These are phyloP conservation scores for Pelusios castaneus DNA, from an alignment of 2,113 vertebrate species.

Conservation along the genomic window DNA sequence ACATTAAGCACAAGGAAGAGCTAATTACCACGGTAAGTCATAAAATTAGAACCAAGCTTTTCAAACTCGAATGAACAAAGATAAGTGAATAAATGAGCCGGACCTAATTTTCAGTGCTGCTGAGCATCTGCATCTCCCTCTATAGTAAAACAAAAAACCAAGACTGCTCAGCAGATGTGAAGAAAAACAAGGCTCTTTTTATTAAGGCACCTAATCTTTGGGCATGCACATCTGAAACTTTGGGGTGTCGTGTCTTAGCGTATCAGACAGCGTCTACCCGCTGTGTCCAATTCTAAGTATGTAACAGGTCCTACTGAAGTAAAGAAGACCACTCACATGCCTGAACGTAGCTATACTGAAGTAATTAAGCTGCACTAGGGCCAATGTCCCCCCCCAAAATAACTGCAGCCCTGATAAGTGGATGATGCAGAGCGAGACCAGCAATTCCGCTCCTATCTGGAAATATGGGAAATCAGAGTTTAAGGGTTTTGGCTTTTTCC, in stretches of 20 bases:
- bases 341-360: background rate
- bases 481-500: background rate
- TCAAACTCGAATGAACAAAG: background rate
- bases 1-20: background rate
- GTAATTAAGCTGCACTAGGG: background rate
- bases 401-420: background rate
- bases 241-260: background rate
- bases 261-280: background rate
- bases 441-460: background rate
- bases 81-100: background rate
- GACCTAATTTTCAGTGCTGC: background rate
- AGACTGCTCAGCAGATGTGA: background rate
- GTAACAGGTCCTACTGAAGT: background rate
- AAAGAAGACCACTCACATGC: background rate
- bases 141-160: background rate
- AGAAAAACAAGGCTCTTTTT: background rate
- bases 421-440: background rate
- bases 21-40: background rate
- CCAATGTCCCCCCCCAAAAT: background rate
- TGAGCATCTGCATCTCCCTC: background rate
- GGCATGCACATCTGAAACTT: background rate
- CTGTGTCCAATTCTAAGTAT: background rate
- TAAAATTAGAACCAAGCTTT: background rate
- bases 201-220: background rate
- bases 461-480: background rate